These are phyloP conservation scores for Astropecten irregularis DNA, from an alignment of 53 echinoderm and acorn worm genomes.

Conservation along the genomic window DNA sequence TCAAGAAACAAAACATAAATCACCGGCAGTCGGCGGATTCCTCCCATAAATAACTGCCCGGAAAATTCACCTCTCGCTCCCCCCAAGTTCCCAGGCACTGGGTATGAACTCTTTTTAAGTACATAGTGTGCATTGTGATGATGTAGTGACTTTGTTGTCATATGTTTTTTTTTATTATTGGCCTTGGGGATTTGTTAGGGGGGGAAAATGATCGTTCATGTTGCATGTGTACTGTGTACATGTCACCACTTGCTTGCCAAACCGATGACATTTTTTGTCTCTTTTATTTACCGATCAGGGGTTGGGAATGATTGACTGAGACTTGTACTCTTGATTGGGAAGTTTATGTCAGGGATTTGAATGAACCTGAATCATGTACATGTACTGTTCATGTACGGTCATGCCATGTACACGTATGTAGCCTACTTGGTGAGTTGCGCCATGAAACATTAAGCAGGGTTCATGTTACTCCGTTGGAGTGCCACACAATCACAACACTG, in stretches of 20 bases:
- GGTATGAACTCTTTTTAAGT: conserved; percentile 19
- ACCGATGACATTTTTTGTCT: too few relatives aligned
- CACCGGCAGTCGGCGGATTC: too few relatives aligned
- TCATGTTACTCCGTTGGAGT: too few relatives aligned
- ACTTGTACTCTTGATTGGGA: too few relatives aligned
- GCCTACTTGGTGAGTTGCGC: too few relatives aligned
- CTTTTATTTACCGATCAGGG: background rate
- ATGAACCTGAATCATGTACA: background rate
- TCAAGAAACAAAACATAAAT: conserved; percentile 52
- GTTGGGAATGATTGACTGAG: too few relatives aligned
- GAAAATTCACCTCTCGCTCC: background rate
- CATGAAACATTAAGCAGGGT: too few relatives aligned
- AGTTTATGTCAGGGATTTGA: background rate
- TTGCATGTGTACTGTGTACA: too few relatives aligned
- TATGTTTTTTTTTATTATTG: conserved; percentile 7
- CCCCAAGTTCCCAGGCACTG: conserved; percentile 14
- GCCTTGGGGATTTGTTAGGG: background rate
- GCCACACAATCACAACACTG: too few relatives aligned
- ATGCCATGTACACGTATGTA: too few relatives aligned
- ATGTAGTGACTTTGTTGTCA: conserved; percentile 4
- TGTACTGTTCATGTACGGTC: too few relatives aligned
- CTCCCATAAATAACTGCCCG: conserved; percentile 27
- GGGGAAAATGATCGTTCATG: background rate
- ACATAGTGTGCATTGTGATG: background rate
- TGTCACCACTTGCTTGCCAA: too few relatives aligned